A percentile compares a stretch with the other conserved stretches of the same genome.
These are phyloP conservation scores for Isichthys henryi DNA, from an alignment of 2,113 vertebrate genomes.

Conservation along the genomic window DNA sequence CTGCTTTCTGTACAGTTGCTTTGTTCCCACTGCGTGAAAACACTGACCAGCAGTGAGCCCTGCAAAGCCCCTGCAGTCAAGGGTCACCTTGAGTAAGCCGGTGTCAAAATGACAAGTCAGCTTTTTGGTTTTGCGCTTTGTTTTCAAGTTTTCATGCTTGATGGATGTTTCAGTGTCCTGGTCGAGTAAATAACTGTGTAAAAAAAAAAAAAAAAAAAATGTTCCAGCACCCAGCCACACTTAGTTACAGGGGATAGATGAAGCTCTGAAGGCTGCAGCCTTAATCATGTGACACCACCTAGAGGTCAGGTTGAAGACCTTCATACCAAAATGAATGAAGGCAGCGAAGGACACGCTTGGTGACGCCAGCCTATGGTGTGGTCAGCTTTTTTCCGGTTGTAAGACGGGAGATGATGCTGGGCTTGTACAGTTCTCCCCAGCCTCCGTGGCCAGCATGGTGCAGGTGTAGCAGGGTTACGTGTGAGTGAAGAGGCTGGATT, in stretches of 20 bases:
- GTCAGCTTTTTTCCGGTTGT: background rate
- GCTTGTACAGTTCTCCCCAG: background rate
- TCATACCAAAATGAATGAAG: background rate
- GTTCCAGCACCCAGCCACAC: background rate
- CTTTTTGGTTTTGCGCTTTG: background rate
- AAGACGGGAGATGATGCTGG: background rate
- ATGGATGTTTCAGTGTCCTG: background rate
- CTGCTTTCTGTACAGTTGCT: background rate
- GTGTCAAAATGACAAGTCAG: background rate
- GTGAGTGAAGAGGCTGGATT: background rate
- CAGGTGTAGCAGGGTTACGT: background rate
- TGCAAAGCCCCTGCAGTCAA: background rate
- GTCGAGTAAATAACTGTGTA: background rate
- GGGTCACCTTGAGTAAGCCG: background rate
- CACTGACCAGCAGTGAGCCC: background rate
- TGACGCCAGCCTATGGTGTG: background rate
- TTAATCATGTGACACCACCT: background rate
- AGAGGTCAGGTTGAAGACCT: background rate
- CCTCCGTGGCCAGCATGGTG: background rate
- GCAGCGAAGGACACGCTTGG: background rate
- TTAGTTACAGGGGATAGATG: background rate
- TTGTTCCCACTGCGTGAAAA: background rate
- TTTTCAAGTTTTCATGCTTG: background rate
- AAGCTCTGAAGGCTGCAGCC: background rate
- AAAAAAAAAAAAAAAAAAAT: too few relatives aligned